Conservation (phyloP, 2,888 invertebrate genomes). For the Scaptomyza cyrtandrae region DNA sequence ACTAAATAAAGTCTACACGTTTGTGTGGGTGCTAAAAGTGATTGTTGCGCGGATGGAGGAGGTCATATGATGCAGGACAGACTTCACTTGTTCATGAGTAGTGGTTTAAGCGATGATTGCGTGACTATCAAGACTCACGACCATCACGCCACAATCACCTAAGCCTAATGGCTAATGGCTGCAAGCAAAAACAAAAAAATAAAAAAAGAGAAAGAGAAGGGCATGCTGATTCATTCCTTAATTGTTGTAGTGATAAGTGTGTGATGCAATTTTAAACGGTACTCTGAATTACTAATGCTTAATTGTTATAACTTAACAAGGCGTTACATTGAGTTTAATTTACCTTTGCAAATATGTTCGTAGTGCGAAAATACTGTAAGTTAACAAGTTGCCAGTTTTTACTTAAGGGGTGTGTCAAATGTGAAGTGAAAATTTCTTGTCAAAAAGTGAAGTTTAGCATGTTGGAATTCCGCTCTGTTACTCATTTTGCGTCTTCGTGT, state of each 20-base stretch:
- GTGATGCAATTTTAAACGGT: not conserved
- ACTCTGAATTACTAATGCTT: not conserved
- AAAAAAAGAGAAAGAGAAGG: conserved; percentile 22
- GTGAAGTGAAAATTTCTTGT: too few species aligned
- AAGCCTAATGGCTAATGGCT: not conserved
- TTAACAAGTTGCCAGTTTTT: too few species aligned
- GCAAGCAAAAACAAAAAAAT: not conserved
- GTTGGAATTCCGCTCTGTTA: not conserved
- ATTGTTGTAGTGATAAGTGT: not conserved
- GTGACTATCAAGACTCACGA: conserved; percentile 20
- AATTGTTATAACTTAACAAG: not conserved
- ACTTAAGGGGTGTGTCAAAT: too few species aligned
- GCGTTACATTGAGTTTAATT: too few species aligned
- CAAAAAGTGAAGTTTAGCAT: not conserved
- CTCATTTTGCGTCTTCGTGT: not conserved
- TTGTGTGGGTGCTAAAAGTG: conserved; percentile 14
- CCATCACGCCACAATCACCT: not conserved
- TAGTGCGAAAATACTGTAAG: too few species aligned
- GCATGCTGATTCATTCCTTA: conserved; percentile 27
- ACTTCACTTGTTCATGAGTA: conserved; percentile 8
- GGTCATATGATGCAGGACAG: not conserved
- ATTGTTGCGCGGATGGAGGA: conserved; percentile 10
- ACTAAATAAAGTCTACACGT: conserved; percentile 10
- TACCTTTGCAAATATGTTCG: too few species aligned
- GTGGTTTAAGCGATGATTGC: conserved; percentile 29